Evolutionary conservation across 1,140 invertebrate genomes (phyloP), one percentile per base, ranked within the genome.

Genomic region (Pogonomyrmex barbatus): DNA sequence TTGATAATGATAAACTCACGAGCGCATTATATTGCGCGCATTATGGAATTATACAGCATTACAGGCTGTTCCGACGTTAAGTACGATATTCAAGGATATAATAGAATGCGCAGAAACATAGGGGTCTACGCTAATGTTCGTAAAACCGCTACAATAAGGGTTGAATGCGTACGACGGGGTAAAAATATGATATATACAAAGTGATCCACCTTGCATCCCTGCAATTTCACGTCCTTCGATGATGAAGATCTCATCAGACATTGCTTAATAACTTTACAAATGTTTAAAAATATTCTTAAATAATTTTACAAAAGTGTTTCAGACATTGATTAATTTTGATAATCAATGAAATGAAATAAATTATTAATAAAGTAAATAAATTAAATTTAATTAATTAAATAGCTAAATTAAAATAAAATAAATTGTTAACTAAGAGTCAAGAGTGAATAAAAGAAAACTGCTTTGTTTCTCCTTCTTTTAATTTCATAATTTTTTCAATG

Each of bases 1-100:
- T 88, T 83, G 87, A 87, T 88, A 88, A 87, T 84, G 62, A 89
- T 71, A 83, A 87, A 84, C 24, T 65, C 67, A 33, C 58, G 60
- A 52, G 60, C 56, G 36, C 79, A 73, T 77, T 78, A 87, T 76
- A 65, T 87, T 83, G 52, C 73, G 73, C 67, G 47, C 77, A 87
- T 87, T 87, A 87, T 79, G 67, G 56, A 89, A 89, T 89, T 89
- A 89, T 54, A 89, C 88, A 76, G 50, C 79, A 87, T 89, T 89
- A 89, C 73, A 45, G 56, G 86, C 60, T 58, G 79, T 79, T 73
- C n/a, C 45, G 86, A 87, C 73, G 65, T 73, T 89, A 85, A 89
- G 73, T 78, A 67, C 85, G 76, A 88, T 87, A 88, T 88, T 84
- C 87, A 65, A 78, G 63, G 65, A 87, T 88, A 84, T 87, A 88